These are phyloP conservation scores for Dascillus cervinus DNA, from an alignment of 2,888 invertebrate genomes.

Conservation along the genomic window DNA sequence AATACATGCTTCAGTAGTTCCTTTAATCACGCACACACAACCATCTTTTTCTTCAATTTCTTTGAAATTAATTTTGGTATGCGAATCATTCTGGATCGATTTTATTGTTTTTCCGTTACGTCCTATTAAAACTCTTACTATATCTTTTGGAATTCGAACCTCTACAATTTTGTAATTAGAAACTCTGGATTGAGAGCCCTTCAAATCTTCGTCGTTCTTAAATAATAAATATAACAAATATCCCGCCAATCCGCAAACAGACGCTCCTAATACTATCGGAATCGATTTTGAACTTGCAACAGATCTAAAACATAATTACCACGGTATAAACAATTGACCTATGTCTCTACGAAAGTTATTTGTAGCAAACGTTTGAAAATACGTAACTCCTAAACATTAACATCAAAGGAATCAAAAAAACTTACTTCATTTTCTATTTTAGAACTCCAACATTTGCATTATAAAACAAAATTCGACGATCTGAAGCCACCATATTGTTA, in stretches of 20 bases:
- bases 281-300: constrained; percentile 30
- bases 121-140: constrained; percentile 62
- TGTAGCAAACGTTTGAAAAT: no score
- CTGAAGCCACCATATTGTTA: no score
- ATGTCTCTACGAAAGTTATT: no score
- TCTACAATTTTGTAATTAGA: constrained; percentile 47
- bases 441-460: no score
- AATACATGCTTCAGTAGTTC: constrained; percentile 57
- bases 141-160: constrained; percentile 53
- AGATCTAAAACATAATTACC: no score
- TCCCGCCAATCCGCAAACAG: constrained; percentile 61
- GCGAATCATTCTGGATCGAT: constrained; percentile 64
- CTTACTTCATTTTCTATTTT: no score
- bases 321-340: no score
- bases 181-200: constrained; percentile 26
- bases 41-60: constrained; percentile 52
- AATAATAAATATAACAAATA: constrained; percentile 61
- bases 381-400: no score
- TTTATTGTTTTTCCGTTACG: constrained; percentile 70
- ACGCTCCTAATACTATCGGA: constrained; percentile 55
- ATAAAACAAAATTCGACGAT: no score
- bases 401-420: no score
- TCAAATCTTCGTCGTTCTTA: constrained; percentile 52
- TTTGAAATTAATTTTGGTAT: constrained; percentile 50
- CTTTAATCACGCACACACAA: constrained; percentile 64